Percentiles rank a stretch among this genome's conserved stretches.
Conservation (phyloP, 2,888 invertebrate genomes). For the Amorpha juglandis region DNA sequence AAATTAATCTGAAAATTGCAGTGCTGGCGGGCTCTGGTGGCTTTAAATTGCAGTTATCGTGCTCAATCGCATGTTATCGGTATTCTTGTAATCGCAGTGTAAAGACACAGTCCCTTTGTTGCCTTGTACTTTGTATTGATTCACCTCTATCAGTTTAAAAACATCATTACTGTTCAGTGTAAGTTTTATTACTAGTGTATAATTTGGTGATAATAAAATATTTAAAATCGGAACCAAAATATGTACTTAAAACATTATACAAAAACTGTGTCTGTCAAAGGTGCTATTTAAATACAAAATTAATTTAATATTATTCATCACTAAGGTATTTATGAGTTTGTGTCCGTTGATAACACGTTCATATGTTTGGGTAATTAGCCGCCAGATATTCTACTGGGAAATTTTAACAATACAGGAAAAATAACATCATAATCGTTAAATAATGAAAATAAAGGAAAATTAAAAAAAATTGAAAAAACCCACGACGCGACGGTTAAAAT, state of each 20-base stretch:
- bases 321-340: background rate
- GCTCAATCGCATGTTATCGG: conserved; percentile 12
- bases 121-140: conserved; percentile 1
- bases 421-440: background rate
- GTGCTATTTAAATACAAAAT: too few relatives aligned
- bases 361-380: conserved; percentile 2
- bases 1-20: conserved; percentile 30
- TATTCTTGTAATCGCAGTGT: background rate
- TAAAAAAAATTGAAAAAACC: too few relatives aligned
- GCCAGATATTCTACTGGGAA: background rate
- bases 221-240: background rate
- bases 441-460: too few relatives aligned
- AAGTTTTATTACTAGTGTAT: background rate
- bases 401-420: conserved; percentile 12
- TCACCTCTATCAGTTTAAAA: background rate
- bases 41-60: conserved; percentile 28
- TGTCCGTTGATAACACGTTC: background rate
- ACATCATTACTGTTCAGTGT: background rate
- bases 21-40: conserved; percentile 17
- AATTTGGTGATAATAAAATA: background rate
- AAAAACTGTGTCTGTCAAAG: too few relatives aligned
- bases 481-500: too few relatives aligned
- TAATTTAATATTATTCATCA: background rate
- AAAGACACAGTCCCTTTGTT: conserved; percentile 3
- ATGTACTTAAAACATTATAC: too few relatives aligned